Base-by-base conservation (phyloP, 2,797 vertebrate species). In the Dipus sagitta region DNA sequence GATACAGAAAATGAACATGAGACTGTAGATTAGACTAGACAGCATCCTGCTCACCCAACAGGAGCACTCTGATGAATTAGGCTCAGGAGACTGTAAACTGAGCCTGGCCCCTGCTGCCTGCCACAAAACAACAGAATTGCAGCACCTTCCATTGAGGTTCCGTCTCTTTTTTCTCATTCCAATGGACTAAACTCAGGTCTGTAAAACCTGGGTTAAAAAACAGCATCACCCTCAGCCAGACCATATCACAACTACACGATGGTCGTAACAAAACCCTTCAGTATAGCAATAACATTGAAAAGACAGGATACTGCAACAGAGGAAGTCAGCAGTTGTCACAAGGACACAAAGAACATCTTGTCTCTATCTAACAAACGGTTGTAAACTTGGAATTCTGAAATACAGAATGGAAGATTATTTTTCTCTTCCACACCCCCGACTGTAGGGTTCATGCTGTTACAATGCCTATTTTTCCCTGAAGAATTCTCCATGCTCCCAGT, bases 311-410 rank as follows among this genome's bases (percentile, higher is more conserved):
- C 70, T 75, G 18, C 17, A 38, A 72, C 24, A 93, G 17, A 88
- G 54, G 78, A 90, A 94, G 78, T 80, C 42, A 24, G 71, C 24
- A 52, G 15, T 60, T 42, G 71, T 81, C 52, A 89, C 21, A 28
- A 23, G 2, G 54, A 76, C 60, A 90, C n/a, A 64, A 84, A 81
- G 47, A 91, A 86, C 65, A 83, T 86, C 13, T 38, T 38, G 30
- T 82, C 90, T 86, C 20, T 32, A 70, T 65, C 58, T 58, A 83
- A 32, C 72, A 83, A 81, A 75, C 75, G 75, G 38, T 79, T 92
- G 7, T 85, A 90, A 92, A 74, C 30, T 42, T 90, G 79, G 26
- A 76, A 72, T 10, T 83, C 38, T 90, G 71, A 81, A 90, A 93
- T 47, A n/a, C 3, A 90, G 52, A 95, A 85, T 12, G 23, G 15